Evolutionary conservation across 2,797 vertebrate genomes (phyloP).

Genomic region (Neosalanx taihuensis): DNA sequence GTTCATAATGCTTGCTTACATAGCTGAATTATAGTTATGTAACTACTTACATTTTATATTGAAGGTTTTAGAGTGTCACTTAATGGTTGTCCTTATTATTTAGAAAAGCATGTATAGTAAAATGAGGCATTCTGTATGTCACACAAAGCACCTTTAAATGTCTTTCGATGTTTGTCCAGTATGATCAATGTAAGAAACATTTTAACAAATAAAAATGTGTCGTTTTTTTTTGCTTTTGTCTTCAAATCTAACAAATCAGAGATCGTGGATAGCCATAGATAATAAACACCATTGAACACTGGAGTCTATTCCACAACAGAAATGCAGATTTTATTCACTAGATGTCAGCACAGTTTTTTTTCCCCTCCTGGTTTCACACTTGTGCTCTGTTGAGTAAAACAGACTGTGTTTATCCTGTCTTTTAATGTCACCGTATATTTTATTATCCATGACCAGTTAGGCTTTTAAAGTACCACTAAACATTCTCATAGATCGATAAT

Average conservation of each 20-base stretch:
- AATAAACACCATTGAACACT: not conserved
- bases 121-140: slow-evolving; percentile 34
- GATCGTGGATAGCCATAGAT: not conserved
- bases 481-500: not conserved
- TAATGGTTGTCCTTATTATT: slow-evolving; percentile 5
- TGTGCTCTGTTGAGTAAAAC: not conserved
- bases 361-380: not conserved
- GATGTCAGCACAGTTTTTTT: slow-evolving; percentile 55
- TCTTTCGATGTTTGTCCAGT: slow-evolving; percentile 19
- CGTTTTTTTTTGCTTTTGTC: not conserved
- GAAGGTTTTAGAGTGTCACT: not conserved
- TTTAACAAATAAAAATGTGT: not conserved
- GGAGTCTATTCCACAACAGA: not conserved
- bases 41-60: not conserved
- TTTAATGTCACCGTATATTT: too few species aligned
- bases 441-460: not conserved
- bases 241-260: not conserved
- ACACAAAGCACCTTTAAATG: slow-evolving; percentile 35
- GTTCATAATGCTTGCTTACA: not conserved
- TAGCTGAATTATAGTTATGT: not conserved
- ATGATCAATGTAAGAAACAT: slow-evolving; percentile 32
- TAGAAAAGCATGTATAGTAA: slow-evolving; percentile 9
- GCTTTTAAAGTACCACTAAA: not conserved
- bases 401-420: too few species aligned
- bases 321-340: slow-evolving; percentile 50